Base-by-base conservation (phyloP, 2,113 vertebrate genomes). In the Nothobranchius kuhntae region DNA sequence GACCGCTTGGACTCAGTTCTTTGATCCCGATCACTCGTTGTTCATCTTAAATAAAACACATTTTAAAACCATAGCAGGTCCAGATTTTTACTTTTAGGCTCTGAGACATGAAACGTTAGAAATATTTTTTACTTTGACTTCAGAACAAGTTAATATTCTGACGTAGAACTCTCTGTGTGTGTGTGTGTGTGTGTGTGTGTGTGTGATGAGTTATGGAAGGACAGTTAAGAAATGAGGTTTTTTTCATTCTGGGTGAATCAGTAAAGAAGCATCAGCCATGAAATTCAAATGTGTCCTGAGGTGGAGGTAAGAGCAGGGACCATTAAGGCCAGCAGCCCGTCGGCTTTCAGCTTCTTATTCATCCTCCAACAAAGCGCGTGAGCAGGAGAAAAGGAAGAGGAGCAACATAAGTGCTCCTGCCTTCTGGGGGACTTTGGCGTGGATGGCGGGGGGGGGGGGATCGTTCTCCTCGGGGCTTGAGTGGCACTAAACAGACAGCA, bases 321-420 rank as follows among this genome's bases (percentile, higher is more conserved):
- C 80, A 81, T 84, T 84, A 85, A 74, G 82, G 75, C 62, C 84
- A 61, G 72, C 72, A 62, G 70, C 74, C 86, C 74, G 4, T 35
- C 47, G 50, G 77, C 82, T 76, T 74, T 68, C 68, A 36, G 68
- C 73, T 0, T 73, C 71, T 66, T 65, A 89, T 91, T 88, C 87
- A 87, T 83, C 60, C 54, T 24, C 17, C 70, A 72, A 89, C 80
- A 89, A 89, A 89, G 72, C 6, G 38, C 38, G 38, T 7, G 38
- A 40, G 30, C 30, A 30, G 30, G 30, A 30, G 30, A 30, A 30
- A 30, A 30, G 44, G 61, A 66, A 35, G 58, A 53, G 79, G 69
- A 62, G 79, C 72, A 54, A 67, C 77, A 77, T 86, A 76, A 90
- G 86, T 87, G 86, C 54, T 77, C 70, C 59, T 85, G 87, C 73